phyloP scores from a whole-genome alignment of 2,113 vertebrate genomes.

The Psophia crepitans region DNA sequence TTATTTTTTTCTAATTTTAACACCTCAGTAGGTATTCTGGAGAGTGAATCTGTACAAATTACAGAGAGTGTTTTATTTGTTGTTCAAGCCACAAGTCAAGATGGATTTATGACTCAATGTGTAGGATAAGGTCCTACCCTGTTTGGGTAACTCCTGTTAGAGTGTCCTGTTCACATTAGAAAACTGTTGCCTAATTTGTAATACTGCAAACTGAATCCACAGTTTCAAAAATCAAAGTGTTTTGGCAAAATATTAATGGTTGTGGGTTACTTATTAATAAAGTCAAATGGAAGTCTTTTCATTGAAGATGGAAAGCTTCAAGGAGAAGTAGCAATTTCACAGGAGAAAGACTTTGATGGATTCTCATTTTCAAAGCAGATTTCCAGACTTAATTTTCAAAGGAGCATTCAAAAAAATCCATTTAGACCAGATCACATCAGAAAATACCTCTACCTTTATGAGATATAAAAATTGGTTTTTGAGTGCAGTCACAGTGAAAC shows the following conservation, averaged over 20 bases:
- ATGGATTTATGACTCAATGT: neutral
- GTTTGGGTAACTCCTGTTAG: neutral
- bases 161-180: neutral
- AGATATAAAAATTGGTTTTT: neutral
- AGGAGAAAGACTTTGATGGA: neutral
- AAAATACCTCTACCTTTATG: neutral
- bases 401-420: neutral
- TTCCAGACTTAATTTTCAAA: neutral
- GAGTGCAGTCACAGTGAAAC: neutral
- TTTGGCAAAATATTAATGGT: neutral
- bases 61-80: neutral
- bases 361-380: constrained; percentile 22
- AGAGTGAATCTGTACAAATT: neutral
- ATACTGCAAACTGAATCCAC: neutral
- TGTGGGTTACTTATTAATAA: neutral
- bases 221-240: neutral
- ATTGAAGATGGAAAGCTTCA: neutral
- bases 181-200: neutral
- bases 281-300: neutral
- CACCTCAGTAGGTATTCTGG: neutral
- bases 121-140: neutral
- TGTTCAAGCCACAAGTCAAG: neutral
- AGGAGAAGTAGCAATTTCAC: neutral
- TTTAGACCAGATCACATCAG: neutral
- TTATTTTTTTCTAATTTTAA: neutral